Evolutionary conservation across 2,797 vertebrate species (phyloP).

Genomic region (Linurgus olivaceus): DNA sequence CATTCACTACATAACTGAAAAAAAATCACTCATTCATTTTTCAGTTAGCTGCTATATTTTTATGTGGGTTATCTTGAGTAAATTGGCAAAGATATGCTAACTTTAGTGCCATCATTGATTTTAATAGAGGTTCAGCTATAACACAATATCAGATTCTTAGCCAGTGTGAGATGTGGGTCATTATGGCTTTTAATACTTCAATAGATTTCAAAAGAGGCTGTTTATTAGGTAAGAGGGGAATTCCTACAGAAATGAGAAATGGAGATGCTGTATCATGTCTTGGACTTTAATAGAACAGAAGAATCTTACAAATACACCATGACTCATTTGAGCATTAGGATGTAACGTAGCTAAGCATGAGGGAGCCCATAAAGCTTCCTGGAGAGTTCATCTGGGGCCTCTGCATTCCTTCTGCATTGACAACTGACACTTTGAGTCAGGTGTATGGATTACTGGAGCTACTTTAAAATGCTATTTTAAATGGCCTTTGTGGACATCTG

Average conservation of each 20-base stretch:
- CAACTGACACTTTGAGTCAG: background rate
- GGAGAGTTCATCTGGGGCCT: background rate
- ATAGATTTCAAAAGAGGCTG: background rate
- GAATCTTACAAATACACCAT: background rate
- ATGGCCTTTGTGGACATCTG: background rate
- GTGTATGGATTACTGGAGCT: background rate
- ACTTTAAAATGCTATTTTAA: background rate
- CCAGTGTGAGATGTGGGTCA: background rate
- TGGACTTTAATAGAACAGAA: background rate
- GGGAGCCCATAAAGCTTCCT: background rate
- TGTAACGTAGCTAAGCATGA: background rate
- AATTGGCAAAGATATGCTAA: background rate
- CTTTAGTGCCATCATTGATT: background rate
- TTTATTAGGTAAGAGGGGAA: conserved; percentile 18
- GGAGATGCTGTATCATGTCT: background rate
- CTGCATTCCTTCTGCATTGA: background rate
- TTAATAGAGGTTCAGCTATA: background rate
- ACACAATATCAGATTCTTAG: conserved; percentile 6
- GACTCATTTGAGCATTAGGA: background rate
- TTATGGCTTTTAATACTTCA: conserved; percentile 22
- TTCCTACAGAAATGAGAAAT: background rate
- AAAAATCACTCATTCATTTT: background rate
- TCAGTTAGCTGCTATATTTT: background rate
- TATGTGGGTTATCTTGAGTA: background rate
- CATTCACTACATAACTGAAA: background rate